These are phyloP conservation scores for Phocides pigmalion DNA, from an alignment of 1,140 invertebrate genomes.

Conservation along the genomic window DNA sequence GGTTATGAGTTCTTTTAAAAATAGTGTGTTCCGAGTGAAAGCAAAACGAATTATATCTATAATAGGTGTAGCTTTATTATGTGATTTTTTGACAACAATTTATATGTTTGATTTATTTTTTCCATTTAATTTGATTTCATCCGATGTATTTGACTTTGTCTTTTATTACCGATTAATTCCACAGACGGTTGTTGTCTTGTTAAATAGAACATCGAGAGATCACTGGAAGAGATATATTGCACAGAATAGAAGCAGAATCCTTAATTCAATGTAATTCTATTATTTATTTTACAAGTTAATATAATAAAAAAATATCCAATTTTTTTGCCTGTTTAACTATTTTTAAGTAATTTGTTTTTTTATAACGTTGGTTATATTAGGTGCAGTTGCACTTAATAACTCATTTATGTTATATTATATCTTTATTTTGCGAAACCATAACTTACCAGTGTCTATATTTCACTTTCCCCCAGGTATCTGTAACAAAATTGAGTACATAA, in stretches of 20 bases:
- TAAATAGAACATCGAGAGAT: conserved; percentile 2
- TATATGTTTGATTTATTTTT: conserved; percentile 16
- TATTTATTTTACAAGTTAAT: no score
- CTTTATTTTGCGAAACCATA: no score
- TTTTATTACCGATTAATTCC: not conserved
- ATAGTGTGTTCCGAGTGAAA: not conserved
- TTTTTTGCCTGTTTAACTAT: no score
- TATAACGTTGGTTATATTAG: no score
- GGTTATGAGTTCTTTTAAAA: not conserved
- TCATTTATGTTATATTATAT: no score
- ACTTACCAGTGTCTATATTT: not conserved
- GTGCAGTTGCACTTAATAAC: no score
- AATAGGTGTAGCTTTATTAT: conserved; percentile 7
- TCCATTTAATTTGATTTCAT: not conserved
- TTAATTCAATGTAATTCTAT: not conserved
- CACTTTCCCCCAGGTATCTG: not conserved
- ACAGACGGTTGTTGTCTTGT: conserved; percentile 1
- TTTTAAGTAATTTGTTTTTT: no score
- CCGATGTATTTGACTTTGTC: not conserved
- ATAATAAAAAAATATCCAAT: no score
- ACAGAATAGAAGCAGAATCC: not conserved
- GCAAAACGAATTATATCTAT: conserved; percentile 3
- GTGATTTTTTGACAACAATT: conserved; percentile 1
- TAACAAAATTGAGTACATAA: not conserved
- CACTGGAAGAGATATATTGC: conserved; percentile 1